These are phyloP conservation scores for Pedionomus torquatus DNA, from an alignment of 2,113 vertebrate genomes.

Conservation along the genomic window DNA sequence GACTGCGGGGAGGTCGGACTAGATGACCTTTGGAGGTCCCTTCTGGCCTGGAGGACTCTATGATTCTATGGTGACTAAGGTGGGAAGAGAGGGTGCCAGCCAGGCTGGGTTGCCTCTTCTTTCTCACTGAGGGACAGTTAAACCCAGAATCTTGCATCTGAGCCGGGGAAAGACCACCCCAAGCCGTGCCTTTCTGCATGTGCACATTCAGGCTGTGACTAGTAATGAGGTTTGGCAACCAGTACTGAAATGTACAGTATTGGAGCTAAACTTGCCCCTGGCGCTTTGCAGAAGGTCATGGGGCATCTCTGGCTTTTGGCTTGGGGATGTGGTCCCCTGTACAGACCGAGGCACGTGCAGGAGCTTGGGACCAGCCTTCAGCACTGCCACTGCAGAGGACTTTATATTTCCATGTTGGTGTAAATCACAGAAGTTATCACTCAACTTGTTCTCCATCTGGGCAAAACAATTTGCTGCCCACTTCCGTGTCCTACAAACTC, in stretches of 20 bases:
- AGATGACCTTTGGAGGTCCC: too few species aligned
- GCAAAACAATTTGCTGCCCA: background rate
- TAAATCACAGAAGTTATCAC: background rate
- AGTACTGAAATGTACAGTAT: background rate
- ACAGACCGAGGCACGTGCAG: background rate
- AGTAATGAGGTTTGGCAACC: background rate
- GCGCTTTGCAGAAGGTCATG: background rate
- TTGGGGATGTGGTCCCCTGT: background rate
- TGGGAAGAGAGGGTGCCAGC: background rate
- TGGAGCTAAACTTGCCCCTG: background rate
- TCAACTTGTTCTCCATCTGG: rapidly evolving
- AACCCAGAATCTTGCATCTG: background rate
- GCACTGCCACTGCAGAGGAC: background rate
- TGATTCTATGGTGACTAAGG: too few species aligned
- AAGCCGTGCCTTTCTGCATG: rapidly evolving
- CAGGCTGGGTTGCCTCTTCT: background rate
- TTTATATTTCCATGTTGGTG: background rate
- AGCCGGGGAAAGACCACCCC: background rate
- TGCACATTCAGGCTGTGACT: background rate
- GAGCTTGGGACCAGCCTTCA: background rate
- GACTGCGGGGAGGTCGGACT: too few species aligned
- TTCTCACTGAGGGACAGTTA: background rate
- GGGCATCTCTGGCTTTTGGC: background rate
- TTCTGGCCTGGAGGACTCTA: too few species aligned
- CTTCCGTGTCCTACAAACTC: background rate